Percentiles rank a stretch among this genome's conserved stretches.
phyloP scores from a whole-genome alignment of 2,113 vertebrate species.

The Microcebus lehilahytsara region DNA sequence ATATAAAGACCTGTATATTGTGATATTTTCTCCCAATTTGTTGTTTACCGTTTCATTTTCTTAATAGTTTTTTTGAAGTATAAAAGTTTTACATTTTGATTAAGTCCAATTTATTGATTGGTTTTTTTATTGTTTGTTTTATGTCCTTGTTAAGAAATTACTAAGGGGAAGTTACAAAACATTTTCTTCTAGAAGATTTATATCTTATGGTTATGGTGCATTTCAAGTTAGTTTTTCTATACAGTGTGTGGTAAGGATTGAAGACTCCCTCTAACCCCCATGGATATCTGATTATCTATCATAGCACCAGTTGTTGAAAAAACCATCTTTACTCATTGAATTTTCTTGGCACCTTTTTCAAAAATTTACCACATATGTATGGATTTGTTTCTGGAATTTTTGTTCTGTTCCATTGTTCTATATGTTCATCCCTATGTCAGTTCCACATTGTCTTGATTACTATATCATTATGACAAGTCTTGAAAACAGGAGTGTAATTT shows the following conservation, averaged over 20 bases:
- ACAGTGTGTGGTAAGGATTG: neutral
- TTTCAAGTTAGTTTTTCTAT: neutral
- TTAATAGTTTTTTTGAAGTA: neutral
- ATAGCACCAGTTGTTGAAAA: conserved; percentile 3
- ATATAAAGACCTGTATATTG: neutral
- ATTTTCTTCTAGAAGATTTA: neutral
- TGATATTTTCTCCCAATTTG: neutral
- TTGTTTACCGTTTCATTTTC: conserved; percentile 15
- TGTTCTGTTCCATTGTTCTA: neutral
- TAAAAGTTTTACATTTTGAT: neutral
- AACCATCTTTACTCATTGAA: neutral
- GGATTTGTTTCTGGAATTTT: neutral
- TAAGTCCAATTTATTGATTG: neutral
- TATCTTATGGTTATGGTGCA: neutral
- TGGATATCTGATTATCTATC: neutral
- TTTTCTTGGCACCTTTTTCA: neutral
- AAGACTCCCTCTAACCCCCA: neutral
- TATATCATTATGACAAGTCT: neutral
- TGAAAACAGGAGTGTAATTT: neutral
- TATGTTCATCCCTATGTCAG: neutral
- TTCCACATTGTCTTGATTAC: neutral
- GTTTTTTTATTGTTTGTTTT: neutral
- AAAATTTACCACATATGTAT: neutral
- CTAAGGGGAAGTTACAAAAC: neutral
- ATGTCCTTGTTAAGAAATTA: neutral